Evolutionary conservation across 2,888 invertebrate species (phyloP).

Genomic region (Andrena hattorfiana): DNA sequence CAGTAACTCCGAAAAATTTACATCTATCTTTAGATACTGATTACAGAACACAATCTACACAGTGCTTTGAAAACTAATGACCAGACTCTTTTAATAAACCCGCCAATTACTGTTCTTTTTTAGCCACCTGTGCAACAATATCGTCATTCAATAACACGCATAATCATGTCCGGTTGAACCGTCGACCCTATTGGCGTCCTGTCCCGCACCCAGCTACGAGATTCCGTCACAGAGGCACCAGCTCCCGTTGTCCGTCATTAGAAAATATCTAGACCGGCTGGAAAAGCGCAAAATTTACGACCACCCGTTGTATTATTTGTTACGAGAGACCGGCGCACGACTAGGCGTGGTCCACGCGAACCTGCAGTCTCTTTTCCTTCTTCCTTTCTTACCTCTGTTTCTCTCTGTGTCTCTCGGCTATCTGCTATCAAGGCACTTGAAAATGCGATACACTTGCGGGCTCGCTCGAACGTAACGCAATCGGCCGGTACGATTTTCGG

Average conservation of each 20-base stretch:
- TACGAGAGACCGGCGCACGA: conserved; percentile 72
- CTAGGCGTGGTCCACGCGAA: conserved; percentile 78
- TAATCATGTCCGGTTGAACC: conserved; percentile 49
- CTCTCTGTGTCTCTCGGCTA: conserved; percentile 29
- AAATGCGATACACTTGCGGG: conserved; percentile 49
- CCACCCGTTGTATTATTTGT: conserved; percentile 64
- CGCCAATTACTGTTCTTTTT: not conserved
- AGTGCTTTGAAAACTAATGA: too few species aligned
- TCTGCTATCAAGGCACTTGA: conserved; percentile 39
- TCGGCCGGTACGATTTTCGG: not conserved
- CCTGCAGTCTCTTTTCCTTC: conserved; percentile 59
- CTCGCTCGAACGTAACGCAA: conserved; percentile 13
- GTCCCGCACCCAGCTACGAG: not conserved
- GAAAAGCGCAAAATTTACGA: conserved; percentile 43
- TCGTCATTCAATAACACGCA: conserved; percentile 37
- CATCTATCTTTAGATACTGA: too few species aligned
- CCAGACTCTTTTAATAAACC: not conserved
- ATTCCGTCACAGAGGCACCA: conserved; percentile 3
- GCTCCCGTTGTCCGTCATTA: conserved; percentile 1
- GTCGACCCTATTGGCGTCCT: not conserved
- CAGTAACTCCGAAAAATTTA: too few species aligned
- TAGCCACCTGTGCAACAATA: not conserved
- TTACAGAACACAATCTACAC: too few species aligned
- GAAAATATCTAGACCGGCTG: conserved; percentile 29
- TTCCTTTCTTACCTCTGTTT: conserved; percentile 36